Base-by-base conservation (phyloP, 2,888 invertebrate species). In the Torymus tubicola region DNA sequence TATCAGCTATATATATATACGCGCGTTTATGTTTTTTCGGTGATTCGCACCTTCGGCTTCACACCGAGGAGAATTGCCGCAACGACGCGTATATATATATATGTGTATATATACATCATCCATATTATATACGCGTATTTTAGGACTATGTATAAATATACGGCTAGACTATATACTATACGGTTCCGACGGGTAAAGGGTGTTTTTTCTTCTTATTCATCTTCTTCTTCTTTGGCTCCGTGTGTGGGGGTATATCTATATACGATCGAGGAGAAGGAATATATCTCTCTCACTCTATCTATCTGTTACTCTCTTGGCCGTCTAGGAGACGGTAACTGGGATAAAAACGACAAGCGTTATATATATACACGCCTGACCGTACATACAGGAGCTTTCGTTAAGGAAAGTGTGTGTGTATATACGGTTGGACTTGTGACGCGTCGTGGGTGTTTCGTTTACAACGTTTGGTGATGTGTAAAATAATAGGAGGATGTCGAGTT, bases 171-270 rank as follows among this genome's bases (percentile, higher is more conserved):
- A 58, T 14, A 58, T 8, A 5, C 42, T 16, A 12, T n/a, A 11
- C 58, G 50, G 65, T 2, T 21, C 31, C 69, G 55, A 52, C 61
- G 24, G 68, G 63, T 55, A 16, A 21, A 58, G 42, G 74, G 57
- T 42, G 16, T 53, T 42, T 60, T 60, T 14, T 64, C 53, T 67
- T 67, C 53, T 42, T 52, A 21, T 61, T n/a, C 12, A 5, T 57
- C n/a, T n/a, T 57, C 21, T 60, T 83, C 82, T 86, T 87, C 87
- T 87, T 87, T 87, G 87, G 87, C 84, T 87, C 85, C 84, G 74
- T 82, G 74, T 82, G 81, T 84, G 78, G 81, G 73, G 61, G 8
- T 42, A 42, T 42, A 42, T 42, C 42, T 42, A 42, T 81, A 80
- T 82, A 80, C 78, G 73, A 82, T 73, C 79, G 71, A 80, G 69